These are phyloP conservation scores for Hoplodrina ambigua DNA, from an alignment of 2,888 invertebrate genomes.

Conservation along the genomic window DNA sequence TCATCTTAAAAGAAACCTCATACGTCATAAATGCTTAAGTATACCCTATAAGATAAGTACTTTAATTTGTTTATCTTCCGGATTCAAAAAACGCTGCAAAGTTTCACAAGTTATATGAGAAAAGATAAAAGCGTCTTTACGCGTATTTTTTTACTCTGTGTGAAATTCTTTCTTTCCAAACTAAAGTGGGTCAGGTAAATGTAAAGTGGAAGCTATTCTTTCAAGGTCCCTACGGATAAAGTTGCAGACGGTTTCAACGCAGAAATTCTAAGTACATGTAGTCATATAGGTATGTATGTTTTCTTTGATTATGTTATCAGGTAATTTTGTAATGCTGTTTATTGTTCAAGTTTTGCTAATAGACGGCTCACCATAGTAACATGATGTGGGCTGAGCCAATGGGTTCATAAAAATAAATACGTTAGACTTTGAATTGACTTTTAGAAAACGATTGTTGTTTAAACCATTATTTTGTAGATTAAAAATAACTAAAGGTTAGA, in stretches of 20 bases:
- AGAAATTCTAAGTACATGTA: constrained; percentile 23
- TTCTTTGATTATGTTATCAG: constrained; percentile 31
- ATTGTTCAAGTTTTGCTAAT: not conserved
- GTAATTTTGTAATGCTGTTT: constrained; percentile 19
- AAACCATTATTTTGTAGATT: not conserved
- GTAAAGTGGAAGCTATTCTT: constrained; percentile 52
- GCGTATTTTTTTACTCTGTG: constrained; percentile 44
- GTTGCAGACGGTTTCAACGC: constrained; percentile 41
- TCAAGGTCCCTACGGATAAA: constrained; percentile 59
- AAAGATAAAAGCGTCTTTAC: constrained; percentile 53
- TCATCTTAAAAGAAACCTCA: not conserved
- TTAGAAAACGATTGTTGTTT: not conserved
- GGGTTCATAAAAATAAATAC: not conserved
- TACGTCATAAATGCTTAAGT: not conserved
- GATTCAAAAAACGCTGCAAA: constrained; percentile 46
- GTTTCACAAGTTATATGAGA: constrained; percentile 37
- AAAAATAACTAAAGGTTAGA: constrained; percentile 15
- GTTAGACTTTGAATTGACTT: not conserved
- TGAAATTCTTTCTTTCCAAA: constrained; percentile 41
- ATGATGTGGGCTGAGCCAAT: no score
- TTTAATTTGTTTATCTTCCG: constrained; percentile 36
- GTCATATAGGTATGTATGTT: constrained; percentile 17
- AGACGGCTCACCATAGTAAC: not conserved
- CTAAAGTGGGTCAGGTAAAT: constrained; percentile 64
- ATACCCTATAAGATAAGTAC: not conserved